These are phyloP conservation scores for Ostrea denselamellosa DNA, from an alignment of 1,140 invertebrate genomes.

Conservation along the genomic window DNA sequence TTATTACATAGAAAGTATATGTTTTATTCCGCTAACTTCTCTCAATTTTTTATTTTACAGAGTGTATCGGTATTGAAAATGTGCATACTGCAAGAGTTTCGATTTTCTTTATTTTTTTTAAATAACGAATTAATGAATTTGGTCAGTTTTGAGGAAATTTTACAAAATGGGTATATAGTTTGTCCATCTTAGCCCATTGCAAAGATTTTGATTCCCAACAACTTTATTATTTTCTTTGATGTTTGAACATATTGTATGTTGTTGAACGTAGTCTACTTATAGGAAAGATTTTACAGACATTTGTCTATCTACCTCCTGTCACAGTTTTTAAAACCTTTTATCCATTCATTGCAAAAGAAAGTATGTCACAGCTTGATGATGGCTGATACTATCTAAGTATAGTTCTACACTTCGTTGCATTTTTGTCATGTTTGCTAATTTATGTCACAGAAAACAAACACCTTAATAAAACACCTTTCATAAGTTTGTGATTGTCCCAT, in stretches of 20 bases:
- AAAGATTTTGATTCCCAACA: too few species aligned
- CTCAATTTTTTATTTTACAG: neutral
- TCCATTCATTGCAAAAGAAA: neutral
- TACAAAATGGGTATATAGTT: too few species aligned
- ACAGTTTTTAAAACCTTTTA: too few species aligned
- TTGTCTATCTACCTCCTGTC: too few species aligned
- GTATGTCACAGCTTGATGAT: neutral
- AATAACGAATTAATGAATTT: neutral
- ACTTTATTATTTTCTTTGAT: too few species aligned
- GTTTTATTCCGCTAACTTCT: too few species aligned
- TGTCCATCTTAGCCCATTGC: too few species aligned
- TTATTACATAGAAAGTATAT: too few species aligned
- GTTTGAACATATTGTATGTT: neutral
- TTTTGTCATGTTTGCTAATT: neutral
- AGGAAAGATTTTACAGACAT: neutral
- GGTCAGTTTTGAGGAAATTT: neutral
- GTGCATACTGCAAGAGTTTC: neutral
- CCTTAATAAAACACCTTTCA: neutral
- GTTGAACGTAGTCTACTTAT: neutral
- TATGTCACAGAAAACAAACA: neutral
- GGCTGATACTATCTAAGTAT: neutral
- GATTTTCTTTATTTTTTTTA: neutral
- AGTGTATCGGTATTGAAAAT: neutral
- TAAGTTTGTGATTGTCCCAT: too few species aligned
- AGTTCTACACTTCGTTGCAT: too few species aligned